A percentile compares a stretch with the other conserved stretches of the same genome.
phyloP scores from a whole-genome alignment of 2,888 invertebrate genomes.

The Drosophila limbata region DNA sequence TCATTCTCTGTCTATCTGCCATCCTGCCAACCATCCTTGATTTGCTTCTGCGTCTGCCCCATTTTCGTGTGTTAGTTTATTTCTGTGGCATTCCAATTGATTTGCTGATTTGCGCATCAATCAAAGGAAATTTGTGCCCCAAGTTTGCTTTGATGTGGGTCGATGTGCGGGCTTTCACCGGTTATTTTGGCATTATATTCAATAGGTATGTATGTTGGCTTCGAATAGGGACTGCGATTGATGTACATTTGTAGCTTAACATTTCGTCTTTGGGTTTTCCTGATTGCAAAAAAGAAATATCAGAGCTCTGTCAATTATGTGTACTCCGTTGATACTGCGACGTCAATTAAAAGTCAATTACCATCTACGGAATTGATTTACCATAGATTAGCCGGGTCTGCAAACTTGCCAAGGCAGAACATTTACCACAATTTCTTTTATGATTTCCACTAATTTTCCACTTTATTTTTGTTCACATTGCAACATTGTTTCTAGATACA shows the following conservation, averaged over 20 bases:
- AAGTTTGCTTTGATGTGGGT: conserved; percentile 53
- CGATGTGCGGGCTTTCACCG: conserved; percentile 25
- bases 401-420: not conserved
- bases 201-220: conserved; percentile 6
- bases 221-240: conserved; percentile 3
- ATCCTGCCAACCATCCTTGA: conserved; percentile 3
- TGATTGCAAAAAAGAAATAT: conserved; percentile 3
- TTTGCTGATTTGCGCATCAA: conserved; percentile 75
- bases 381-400: not conserved
- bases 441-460: not conserved
- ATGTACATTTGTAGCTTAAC: conserved; percentile 28
- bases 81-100: conserved; percentile 70
- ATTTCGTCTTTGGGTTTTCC: conserved; percentile 17
- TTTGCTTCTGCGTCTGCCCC: conserved; percentile 6
- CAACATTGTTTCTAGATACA: not conserved
- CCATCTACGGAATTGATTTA: not conserved
- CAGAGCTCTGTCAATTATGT: conserved; percentile 49
- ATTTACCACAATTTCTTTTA: too few relatives aligned
- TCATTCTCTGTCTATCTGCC: conserved; percentile 7
- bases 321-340: conserved; percentile 15
- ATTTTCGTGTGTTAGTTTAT: conserved; percentile 42
- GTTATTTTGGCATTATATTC: conserved; percentile 10
- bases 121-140: conserved; percentile 59
- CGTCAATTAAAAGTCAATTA: conserved; percentile 34
- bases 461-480: not conserved